Base-by-base conservation (phyloP, 2,797 vertebrate genomes). In the Sylvilagus floridanus region DNA sequence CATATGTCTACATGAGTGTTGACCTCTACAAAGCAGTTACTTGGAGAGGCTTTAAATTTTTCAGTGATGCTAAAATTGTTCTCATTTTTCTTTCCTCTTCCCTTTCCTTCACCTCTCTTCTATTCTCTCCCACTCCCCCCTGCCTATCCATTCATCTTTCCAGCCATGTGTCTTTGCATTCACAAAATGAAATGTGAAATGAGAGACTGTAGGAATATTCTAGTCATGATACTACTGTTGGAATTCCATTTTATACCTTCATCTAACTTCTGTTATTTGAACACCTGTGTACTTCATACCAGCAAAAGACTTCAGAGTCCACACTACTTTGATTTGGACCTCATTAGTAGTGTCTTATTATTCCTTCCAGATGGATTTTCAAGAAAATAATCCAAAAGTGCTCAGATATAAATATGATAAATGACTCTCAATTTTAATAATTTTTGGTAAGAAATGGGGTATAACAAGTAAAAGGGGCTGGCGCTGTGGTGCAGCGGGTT, bases 371-470 rank as follows among this genome's bases (percentile, higher is more conserved):
- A 19, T 90, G 68, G 21, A 79, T 83, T 95, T 63, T 83, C 69
- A 79, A 63, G 26, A 57, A 65, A 78, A 47, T 89, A 93, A 26
- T 42, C 19, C 89, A 78, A 95, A 89, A 57, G 60, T 47, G 7
- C 54, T 81, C 52, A 30, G 28, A 37, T 88, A 71, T 68, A 88
- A 84, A 77, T 93, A 60, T 77, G 24, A n/a, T 60, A 88, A 75
- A 19, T 88, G 92, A 88, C 77, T 73, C 83, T 82, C 35, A 82
- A n/a, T 75, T 93, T 96, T 37, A 37, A 37, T 37, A 37, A 81
- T 95, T 88, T 96, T 95, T 28, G 83, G 60, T 91, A 73, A 94
- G 63, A 68, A 95, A 87, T 91, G 88, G 94, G 54, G 2, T 87
- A 50, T n/a, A 87, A 75, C 26, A n/a, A 92, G n/a, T 81, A 75